phyloP scores from a whole-genome alignment of 53 echinoderm and acorn worm species.

The Astropecten irregularis region DNA sequence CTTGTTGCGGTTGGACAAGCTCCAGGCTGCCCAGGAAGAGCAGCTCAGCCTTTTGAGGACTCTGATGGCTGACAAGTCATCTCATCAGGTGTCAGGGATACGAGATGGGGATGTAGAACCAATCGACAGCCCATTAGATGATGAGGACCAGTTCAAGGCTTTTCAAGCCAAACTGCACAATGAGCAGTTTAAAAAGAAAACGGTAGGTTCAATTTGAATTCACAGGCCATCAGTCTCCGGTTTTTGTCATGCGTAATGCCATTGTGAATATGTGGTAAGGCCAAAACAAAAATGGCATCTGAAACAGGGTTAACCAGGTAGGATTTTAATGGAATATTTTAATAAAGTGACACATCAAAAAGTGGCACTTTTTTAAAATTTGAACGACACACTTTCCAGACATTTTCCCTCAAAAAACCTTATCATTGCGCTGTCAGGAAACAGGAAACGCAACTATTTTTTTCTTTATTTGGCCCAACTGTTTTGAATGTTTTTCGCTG shows the following conservation, averaged over 20 bases:
- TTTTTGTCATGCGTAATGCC: not conserved
- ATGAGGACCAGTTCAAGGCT: not conserved
- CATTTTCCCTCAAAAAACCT: no score
- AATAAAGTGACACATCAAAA: not conserved
- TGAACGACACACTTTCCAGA: no score
- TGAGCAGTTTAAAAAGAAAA: not conserved
- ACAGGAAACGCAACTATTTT: no score
- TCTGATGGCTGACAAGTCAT: no score
- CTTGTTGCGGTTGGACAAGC: not conserved
- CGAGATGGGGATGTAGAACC: not conserved
- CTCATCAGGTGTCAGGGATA: not conserved
- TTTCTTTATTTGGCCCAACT: no score
- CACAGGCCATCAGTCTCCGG: not conserved
- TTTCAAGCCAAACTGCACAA: not conserved
- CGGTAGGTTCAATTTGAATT: not conserved
- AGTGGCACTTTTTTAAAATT: no score
- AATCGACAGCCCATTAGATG: not conserved
- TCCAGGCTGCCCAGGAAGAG: not conserved
- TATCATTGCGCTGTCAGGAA: no score
- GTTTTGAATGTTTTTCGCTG: no score
- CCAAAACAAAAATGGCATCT: not conserved
- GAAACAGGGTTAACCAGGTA: not conserved
- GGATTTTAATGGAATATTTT: not conserved
- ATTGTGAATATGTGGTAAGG: not conserved
- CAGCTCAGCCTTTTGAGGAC: not conserved